Percentiles rank a stretch among this genome's conserved stretches.
Conservation (phyloP, 2,113 vertebrate genomes). For the Pao palembangensis region DNA sequence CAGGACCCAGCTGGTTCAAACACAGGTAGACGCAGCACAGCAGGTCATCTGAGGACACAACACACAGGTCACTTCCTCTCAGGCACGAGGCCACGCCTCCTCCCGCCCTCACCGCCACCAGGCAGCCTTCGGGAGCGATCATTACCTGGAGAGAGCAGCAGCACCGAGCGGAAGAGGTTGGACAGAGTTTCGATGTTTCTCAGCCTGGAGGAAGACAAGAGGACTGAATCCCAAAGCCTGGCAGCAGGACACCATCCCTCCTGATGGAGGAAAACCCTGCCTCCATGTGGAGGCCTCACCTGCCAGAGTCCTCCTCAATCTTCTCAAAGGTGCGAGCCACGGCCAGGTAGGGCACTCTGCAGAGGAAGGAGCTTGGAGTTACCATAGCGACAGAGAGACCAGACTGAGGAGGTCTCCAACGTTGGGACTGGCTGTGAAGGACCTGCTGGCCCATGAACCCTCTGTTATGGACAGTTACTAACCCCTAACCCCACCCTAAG, state of each 20-base stretch:
- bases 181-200: slow-evolving; percentile 87
- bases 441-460: too few relatives aligned
- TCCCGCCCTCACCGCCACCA: background rate
- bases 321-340: slow-evolving; percentile 88
- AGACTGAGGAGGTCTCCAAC: too few relatives aligned
- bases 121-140: slow-evolving; percentile 62
- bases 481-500: too few relatives aligned
- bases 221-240: too few relatives aligned
- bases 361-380: slow-evolving; percentile 37
- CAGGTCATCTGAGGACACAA: slow-evolving; percentile 74
- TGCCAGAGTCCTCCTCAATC: slow-evolving; percentile 87
- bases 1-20: slow-evolving; percentile 84
- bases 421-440: too few relatives aligned
- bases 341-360: slow-evolving; percentile 87
- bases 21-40: slow-evolving; percentile 86
- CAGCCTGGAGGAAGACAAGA: slow-evolving; percentile 71
- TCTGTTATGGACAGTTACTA: too few relatives aligned
- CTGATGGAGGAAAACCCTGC: too few relatives aligned
- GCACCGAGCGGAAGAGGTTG: slow-evolving; percentile 84
- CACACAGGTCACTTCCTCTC: slow-evolving; percentile 1
- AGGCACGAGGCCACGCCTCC: too few relatives aligned
- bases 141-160: slow-evolving; percentile 81
- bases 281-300: slow-evolving; percentile 69
- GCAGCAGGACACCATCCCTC: too few relatives aligned
- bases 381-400: slow-evolving; percentile 18